Base-by-base conservation (phyloP, 2,113 vertebrate species). In the Dermatemys mawii region DNA sequence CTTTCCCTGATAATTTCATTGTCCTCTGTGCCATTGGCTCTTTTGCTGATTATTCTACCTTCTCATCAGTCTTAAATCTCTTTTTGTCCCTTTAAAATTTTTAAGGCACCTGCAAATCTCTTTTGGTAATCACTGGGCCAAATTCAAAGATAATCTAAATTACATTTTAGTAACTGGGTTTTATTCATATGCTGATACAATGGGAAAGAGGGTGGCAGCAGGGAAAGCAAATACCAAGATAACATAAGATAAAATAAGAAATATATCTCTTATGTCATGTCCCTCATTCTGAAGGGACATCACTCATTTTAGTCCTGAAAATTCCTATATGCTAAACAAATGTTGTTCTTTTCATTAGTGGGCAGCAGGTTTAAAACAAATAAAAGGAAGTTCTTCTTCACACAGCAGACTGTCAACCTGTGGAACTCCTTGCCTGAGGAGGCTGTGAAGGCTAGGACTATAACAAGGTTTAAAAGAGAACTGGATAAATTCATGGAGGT, bases 271-370 rank as follows among this genome's bases (percentile, higher is more conserved):
- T 9, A 11, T 29, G 27, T 32, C 27, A 29, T 57, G 27, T 57
- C 11, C 53, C 8, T 80, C 4, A n/a, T 41, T 46, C 86, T 87
- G 48, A 22, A 94, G 93, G 95, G 91, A 51, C 76, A 35, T 41
- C 6, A 1, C 16, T 80, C 54, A 11, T 4, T 88, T 80, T 11
- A 81, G 50, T 83, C 84, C 41, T 87, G 49, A 78, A n/a, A 73
- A 41, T 93, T 44, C 3, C 86, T 81, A 78, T 51, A 86, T 73
- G 67, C 55, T 32, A 41, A 67, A 63, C 4, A 51, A 32, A 44
- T 82, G 11, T 83, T 88, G 76, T 73, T 4, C 24, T 87, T 90
- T 85, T n/a, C n/a, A n/a, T n/a, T n/a, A n/a, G n/a, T n/a, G n/a
- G n/a, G n/a, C n/a, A n/a, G n/a, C n/a, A n/a, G n/a, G n/a, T n/a